Base-by-base conservation (phyloP, 2,113 vertebrate species). In the Acrocephalus arundinaceus region DNA sequence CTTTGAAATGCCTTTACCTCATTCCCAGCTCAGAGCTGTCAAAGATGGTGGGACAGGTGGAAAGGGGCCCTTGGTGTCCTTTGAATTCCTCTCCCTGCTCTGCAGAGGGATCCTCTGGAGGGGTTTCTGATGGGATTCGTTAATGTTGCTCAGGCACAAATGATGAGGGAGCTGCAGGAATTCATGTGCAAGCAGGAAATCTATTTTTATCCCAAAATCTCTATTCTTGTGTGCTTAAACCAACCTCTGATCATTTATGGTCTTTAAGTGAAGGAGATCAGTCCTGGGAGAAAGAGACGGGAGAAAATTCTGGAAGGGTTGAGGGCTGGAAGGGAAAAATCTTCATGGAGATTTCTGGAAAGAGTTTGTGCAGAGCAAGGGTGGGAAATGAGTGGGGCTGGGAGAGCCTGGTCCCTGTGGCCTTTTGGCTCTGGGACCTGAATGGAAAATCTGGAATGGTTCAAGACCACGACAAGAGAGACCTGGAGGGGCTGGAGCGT, bases 181-280 rank as follows among this genome's bases (percentile, higher is more conserved):
- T 66, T 94, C 73, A 63, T 55, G 76, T 87, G 58, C 51, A 59
- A 90, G 83, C 46, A 92, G 9, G 76, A 65, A 83, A 80, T 87
- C 90, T 94, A 54, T 87, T 94, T 95, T 92, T 91, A 87, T 63
- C 65, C 46, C 5, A 2, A 73, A 88, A 90, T 94, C 85, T 52
- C 55, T 80, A 45, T 79, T 71, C 54, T 80, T 59, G 17, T 59
- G 67, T 67, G 83, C 68, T 85, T 92, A 87, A 90, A 68, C 76
- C 80, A 87, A 79, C 43, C 18, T 51, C 58, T 55, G 37, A 33
- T 82, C 43, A 31, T 70, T 93, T 78, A 45, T 27, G 12, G 59
- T 43, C 83, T 62, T 62, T 37, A 62, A 70, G 74, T 45, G 76
- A 57, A 77, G 33, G 51, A 90, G 46, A 70, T 70, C 52, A 48